A percentile compares a stretch with the other conserved stretches of the same genome.
phyloP scores from a whole-genome alignment of 2,113 vertebrate species.

The Notiomystis cincta region DNA sequence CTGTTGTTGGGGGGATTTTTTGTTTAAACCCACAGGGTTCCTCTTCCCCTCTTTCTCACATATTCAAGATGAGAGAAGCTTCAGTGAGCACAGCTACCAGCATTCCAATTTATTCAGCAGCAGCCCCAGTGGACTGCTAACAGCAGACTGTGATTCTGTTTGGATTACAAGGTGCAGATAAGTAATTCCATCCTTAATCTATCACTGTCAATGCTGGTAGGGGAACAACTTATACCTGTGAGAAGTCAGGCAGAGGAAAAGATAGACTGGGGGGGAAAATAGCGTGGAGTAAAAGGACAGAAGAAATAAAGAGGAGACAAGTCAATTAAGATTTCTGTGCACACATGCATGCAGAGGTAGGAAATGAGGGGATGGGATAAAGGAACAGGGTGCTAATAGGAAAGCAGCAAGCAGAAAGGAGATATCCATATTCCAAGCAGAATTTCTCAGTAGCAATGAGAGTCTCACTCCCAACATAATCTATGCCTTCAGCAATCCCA shows the following conservation, averaged over 20 bases:
- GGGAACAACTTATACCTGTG: background rate
- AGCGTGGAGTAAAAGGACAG: background rate
- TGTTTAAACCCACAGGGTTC: background rate
- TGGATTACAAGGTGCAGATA: conserved; percentile 25
- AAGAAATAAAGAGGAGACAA: background rate
- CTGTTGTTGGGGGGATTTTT: background rate
- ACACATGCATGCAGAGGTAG: background rate
- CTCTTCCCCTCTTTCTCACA: background rate
- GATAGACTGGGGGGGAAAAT: background rate
- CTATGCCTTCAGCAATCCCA: background rate
- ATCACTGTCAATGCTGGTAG: background rate
- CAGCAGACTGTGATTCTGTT: background rate
- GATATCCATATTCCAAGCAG: background rate
- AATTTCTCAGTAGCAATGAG: background rate
- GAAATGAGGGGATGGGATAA: background rate
- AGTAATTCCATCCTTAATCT: conserved; percentile 16
- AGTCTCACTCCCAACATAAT: background rate
- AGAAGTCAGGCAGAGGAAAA: background rate
- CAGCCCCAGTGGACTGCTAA: conserved; percentile 25
- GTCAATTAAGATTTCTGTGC: background rate
- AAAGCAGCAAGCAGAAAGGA: background rate
- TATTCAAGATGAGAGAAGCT: conserved; percentile 1
- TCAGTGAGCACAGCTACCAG: conserved; percentile 18
- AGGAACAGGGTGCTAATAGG: background rate
- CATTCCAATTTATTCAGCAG: conserved; percentile 48